Evolutionary conservation across 2,113 vertebrate genomes (phyloP).

Genomic region (Cheilinus undulatus): DNA sequence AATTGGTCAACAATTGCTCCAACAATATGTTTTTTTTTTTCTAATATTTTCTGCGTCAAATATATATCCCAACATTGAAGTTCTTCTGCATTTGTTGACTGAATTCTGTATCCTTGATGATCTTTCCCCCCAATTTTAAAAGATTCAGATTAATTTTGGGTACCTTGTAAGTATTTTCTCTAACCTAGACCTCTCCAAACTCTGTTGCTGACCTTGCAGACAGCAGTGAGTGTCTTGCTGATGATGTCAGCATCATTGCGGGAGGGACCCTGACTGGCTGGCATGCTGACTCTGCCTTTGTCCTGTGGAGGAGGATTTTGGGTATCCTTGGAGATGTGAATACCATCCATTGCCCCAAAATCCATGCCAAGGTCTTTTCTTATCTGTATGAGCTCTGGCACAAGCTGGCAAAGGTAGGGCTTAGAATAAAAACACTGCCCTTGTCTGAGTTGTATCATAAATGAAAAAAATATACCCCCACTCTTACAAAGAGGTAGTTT

Average conservation of each 20-base stretch:
- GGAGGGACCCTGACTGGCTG: constrained; percentile 95
- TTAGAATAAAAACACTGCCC: background rate
- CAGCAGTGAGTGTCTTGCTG: constrained; percentile 93
- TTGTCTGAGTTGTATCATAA: background rate
- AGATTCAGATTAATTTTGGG: background rate
- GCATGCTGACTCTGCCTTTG: constrained; percentile 96
- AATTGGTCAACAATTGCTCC: constrained; percentile 60
- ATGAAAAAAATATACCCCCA: background rate
- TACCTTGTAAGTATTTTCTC: background rate
- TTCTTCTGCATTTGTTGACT: constrained; percentile 51
- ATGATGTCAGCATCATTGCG: constrained; percentile 97
- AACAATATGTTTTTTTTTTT: no score
- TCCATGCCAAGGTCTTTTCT: constrained; percentile 93
- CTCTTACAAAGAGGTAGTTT: no score
- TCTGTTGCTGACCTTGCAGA: constrained; percentile 80
- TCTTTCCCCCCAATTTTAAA: constrained; percentile 11
- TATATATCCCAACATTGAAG: background rate
- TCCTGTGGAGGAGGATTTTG: constrained; percentile 95
- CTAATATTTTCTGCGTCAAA: no score
- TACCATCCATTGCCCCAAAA: constrained; percentile 92
- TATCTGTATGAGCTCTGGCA: constrained; percentile 97
- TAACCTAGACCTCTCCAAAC: background rate
- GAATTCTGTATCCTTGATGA: constrained; percentile 34
- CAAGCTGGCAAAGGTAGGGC: constrained; percentile 94
- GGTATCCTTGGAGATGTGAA: constrained; percentile 98